Evolutionary conservation across 2,113 vertebrate genomes (phyloP), one percentile per base, ranked within the genome.

Genomic region (Athene noctua): DNA sequence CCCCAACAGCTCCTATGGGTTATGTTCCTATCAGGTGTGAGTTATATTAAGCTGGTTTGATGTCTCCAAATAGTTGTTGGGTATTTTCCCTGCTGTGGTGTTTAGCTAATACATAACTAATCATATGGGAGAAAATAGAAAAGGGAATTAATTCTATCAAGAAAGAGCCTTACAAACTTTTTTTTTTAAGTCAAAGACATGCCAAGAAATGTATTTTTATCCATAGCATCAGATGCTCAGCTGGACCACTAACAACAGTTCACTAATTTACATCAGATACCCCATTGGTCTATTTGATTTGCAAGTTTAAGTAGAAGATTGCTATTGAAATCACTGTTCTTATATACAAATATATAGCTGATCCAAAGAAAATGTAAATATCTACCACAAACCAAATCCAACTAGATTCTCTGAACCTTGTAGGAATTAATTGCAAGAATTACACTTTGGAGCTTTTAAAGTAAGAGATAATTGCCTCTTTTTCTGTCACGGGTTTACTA

Each of bases 381-480:
- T 82, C 86, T 92, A 92, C 59, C 55, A 79, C 58, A 91, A 86
- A 90, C 40, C 71, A 91, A 90, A 96, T 32, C 40, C 91, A 96
- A 78, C 78, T 85, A 79, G 61, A 94, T 93, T 88, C 32, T 90
- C 86, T 92, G 79, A 94, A 92, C 63, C 73, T 95, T 94, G 85
- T 52, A 96, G 55, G 79, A 95, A 96, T 91, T 96, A 96, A 93
- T 94, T 91, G 80, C 58, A 94, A 89, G 89, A 91, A 96, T 96
- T 94, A 92, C 73, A 90, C 62, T 94, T 93, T 42, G 27, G 94
- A 93, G 94, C 71, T 93, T 94, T 94, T 93, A 92, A 94, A 96
- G 77, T 73, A 93, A 86, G 85, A 82, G 87, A 92, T 96, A 97
- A 97, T 96, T 95, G 87, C 87, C 58, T 94, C 49, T 87, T 95